Evolutionary conservation across 2,797 vertebrate genomes (phyloP).

Genomic region (Trachops cirrhosus): DNA sequence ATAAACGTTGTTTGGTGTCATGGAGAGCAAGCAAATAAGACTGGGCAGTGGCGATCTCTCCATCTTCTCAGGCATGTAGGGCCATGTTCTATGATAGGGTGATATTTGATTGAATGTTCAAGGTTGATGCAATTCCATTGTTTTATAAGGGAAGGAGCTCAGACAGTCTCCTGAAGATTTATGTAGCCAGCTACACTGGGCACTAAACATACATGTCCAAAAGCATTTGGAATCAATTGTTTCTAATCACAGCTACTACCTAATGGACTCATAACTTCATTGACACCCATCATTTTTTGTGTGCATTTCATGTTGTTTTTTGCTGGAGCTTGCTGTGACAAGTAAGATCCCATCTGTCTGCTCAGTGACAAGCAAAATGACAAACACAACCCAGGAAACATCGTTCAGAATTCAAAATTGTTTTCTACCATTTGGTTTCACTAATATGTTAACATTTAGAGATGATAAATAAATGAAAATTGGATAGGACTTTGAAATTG

Average conservation of each 20-base stretch:
- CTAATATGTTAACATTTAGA: conserved; percentile 51
- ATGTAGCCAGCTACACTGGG: neutral
- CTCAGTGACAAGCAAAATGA: conserved; percentile 13
- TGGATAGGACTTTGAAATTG: neutral
- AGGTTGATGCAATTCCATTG: neutral
- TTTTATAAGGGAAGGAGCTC: neutral
- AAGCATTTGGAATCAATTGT: neutral
- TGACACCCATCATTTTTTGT: neutral
- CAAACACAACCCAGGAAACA: conserved; percentile 16
- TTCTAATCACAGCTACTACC: neutral
- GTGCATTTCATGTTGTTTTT: neutral
- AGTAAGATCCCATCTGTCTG: conserved; percentile 50
- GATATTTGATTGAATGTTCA: neutral
- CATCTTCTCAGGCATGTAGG: neutral
- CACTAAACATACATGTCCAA: neutral
- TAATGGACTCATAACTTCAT: neutral
- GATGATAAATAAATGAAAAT: conserved; percentile 44
- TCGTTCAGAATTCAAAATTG: conserved; percentile 46
- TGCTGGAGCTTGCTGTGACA: conserved; percentile 19
- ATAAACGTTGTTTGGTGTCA: neutral
- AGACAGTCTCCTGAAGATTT: neutral
- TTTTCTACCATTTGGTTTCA: conserved; percentile 19
- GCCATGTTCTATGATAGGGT: neutral
- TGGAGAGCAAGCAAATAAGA: neutral
- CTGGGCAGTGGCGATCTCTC: neutral